Percentiles rank a stretch among this genome's conserved stretches.
These are phyloP conservation scores for Salminus brasiliensis DNA, from an alignment of 2,113 vertebrate species.

Conservation along the genomic window DNA sequence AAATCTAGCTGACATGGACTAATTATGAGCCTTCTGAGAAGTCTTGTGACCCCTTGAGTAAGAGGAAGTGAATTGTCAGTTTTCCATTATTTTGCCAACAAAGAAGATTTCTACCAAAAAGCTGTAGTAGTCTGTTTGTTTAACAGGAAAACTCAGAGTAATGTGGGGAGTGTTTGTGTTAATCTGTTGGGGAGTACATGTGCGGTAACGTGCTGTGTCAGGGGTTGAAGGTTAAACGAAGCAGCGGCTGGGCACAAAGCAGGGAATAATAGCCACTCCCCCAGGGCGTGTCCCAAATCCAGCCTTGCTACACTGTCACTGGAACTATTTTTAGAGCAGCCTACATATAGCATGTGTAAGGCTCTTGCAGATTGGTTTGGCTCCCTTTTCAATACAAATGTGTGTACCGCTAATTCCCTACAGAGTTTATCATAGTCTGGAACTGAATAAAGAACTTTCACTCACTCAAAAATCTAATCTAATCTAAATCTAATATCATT, in stretches of 20 bases:
- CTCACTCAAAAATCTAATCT: no score
- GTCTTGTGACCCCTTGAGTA: no score
- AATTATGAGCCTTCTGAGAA: no score
- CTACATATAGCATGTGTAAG: constrained; percentile 9
- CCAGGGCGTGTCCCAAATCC: constrained; percentile 52
- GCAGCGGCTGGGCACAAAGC: constrained; percentile 32
- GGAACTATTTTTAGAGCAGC: constrained; percentile 33
- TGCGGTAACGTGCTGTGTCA: constrained; percentile 22
- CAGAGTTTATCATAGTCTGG: background rate
- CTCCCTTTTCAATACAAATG: background rate
- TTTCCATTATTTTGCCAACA: no score
- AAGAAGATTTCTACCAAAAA: no score
- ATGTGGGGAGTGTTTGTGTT: constrained; percentile 23
- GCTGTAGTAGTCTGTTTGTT: no score
- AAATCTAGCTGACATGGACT: no score
- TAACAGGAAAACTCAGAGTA: background rate
- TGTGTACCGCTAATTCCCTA: background rate
- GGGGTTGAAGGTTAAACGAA: constrained; percentile 41
- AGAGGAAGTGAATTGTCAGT: no score
- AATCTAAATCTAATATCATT: no score
- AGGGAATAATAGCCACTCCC: constrained; percentile 48
- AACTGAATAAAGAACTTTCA: no score
- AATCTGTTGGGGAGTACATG: constrained; percentile 11
- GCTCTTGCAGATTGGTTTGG: background rate
- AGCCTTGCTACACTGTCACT: constrained; percentile 26